Base-by-base conservation (phyloP, 2,113 vertebrate species). In the Rhynchomys soricoides region DNA sequence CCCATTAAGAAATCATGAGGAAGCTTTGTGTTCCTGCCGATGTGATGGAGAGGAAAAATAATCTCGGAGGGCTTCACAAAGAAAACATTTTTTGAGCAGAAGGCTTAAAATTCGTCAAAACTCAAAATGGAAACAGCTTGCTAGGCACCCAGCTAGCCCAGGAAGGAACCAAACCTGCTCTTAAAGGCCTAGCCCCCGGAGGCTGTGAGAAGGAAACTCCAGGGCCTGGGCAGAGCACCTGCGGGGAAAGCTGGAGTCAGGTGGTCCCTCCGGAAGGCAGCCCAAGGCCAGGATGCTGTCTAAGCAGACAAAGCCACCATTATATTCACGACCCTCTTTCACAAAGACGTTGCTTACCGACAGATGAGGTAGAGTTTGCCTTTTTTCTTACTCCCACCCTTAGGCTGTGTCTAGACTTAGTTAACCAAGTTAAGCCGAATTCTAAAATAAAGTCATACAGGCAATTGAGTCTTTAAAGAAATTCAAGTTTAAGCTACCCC, bases 1-100 rank as follows among this genome's bases (percentile, higher is more conserved):
- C 88, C 83, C 93, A 86, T 97, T 96, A 95, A 91, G 91, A 95
- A 93, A 68, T 93, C 95, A 96, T 78, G 93, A 74, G 96, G 64
- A 71, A 94, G 45, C 59, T 90, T 91, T 97, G 87, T 91, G 71
- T 92, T 91, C 77, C 86, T 91, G 66, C 94, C 94, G 89, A 85
- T 43, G 64, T 81, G 70, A 93, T 59, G 83, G 94, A 91, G 91
- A 93, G 45, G 92, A 50, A 96, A 95, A 95, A 94, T 19, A 91
- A 94, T 55, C 74, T 89, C 87, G 40, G 50, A 96, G 91, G 64
- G 29, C 91, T 97, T 95, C 82, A 87, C 86, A 96, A 88, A 96
- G 95, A 93, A 97, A 96, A 96, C 40, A 83, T 62, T 97, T 79
- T 95, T 45, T 96, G 93, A 94, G 64, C 75, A 88, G 85, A 71